Evolutionary conservation across 2,888 invertebrate species (phyloP), one percentile per base, ranked within the genome.

Genomic region (Rotaria socialis): DNA sequence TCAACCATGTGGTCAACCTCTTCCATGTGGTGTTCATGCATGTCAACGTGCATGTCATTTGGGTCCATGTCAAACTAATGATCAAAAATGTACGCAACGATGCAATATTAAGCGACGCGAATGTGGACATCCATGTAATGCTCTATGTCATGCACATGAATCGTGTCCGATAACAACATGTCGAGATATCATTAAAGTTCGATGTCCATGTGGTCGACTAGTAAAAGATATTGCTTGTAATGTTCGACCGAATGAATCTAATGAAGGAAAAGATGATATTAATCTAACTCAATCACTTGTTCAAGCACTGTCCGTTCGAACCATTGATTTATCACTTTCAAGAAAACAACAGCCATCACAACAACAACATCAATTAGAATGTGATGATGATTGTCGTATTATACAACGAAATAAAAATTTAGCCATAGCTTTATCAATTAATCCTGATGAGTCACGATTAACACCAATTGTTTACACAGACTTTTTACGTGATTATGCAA

Each of bases 361-460:
- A 80, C 22, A 80, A 47, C 47, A 80, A n/a, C 47, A 10, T 24
- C 47, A 24, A 22, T 52, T 86, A n/a, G 86, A 86, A 74, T 86
- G 86, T 52, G 85, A 86, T 60, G 85, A 86, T 56, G 86, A 86
- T 14, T 86, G 86, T 75, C 50, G 56, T 10, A 75, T 86, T n/a
- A 85, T 85, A 14, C 85, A 86, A 43, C 75, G 86, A 80, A 86
- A 86, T 60, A 52, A 74, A 56, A 84, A 60, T 75, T 75, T 86
- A 22, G 52, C 75, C 5, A 47, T 85, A 74, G 86, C 85, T 22
- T 80, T 86, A 58, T 55, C 85, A 41, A 52, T 85, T 35, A 85
- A 86, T 56, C 35, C 47, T 41, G 58, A 85, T 19, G 60, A 24
- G 24, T 6, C 43, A n/a, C 24, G 80, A 47, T 14, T 1, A 47